Base-by-base conservation (phyloP, 2,888 invertebrate species). In the Sinodicranocentrus sp. region DNA sequence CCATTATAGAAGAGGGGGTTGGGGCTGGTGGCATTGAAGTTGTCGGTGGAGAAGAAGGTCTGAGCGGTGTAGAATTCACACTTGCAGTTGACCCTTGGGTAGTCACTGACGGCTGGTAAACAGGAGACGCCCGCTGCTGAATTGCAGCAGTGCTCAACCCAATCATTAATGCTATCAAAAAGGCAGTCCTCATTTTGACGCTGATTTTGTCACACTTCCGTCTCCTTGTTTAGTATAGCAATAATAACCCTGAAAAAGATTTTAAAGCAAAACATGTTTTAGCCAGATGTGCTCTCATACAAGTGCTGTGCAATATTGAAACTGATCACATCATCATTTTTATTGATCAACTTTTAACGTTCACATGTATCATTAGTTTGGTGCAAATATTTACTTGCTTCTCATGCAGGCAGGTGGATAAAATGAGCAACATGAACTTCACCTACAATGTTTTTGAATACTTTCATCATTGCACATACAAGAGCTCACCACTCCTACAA, bases 61-160 rank as follows among this genome's bases (percentile, higher is more conserved):
- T 68, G 2, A 17, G 17, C 61, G 79, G 65, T 1, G 72, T 70
- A 0, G 71, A 17, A 25, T 71, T 75, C 2, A 67, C 70, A 44
- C 19, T 73, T 1, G 48, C 21, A 19, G 77, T 57, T 57, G 63
- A 70, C 25, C 76, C 79, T n/a, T 67, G 59, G n/a, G 82, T 25
- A 2, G 72, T 72, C 10, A 77, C 83, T 33, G 57, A 17, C n/a
- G 86, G 84, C 28, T 76, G 73, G 71, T 87, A 87, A 21, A 87
- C 87, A 3, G 87, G 87, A 17, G 84, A 70, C 8, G 73, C 67
- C 21, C 25, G 80, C 26, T 72, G 83, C 44, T 84, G 82, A 25
- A 75, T 67, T 13, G 84, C 86, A 17, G 85, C 87, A 15, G 63
- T 44, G 68, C 67, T 75, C 72, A 84, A 0, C 6, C 85, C 87